Evolutionary conservation across 2,888 invertebrate species (phyloP).

Genomic region (Chrysotoxum bicinctum): DNA sequence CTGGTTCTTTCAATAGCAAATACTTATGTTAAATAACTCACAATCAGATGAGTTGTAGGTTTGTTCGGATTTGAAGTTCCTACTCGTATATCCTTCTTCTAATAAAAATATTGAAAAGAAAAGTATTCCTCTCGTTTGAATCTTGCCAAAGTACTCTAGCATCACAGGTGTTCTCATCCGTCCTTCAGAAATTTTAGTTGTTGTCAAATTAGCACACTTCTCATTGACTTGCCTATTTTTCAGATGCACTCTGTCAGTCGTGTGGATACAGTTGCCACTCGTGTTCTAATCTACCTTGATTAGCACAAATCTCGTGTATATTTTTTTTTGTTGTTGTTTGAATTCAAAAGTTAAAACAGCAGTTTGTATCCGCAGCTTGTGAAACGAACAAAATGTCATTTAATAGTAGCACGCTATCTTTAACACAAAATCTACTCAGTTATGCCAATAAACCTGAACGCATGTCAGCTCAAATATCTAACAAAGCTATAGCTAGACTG

Average conservation of each 20-base stretch:
- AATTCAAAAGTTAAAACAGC: neutral
- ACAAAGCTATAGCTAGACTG: constrained; percentile 48
- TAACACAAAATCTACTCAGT: constrained; percentile 59
- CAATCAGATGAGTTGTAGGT: too few species aligned
- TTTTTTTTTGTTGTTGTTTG: neutral
- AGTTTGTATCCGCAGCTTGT: neutral
- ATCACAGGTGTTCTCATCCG: constrained; percentile 45
- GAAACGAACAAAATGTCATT: constrained; percentile 63
- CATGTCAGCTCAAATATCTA: constrained; percentile 72
- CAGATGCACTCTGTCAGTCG: constrained; percentile 40
- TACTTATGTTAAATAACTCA: too few species aligned
- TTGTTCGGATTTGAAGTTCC: too few species aligned
- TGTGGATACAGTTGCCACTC: constrained; percentile 63
- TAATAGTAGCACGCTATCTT: constrained; percentile 57
- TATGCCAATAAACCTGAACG: constrained; percentile 72
- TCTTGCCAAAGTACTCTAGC: neutral
- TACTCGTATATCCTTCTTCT: too few species aligned
- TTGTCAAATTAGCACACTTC: constrained; percentile 62
- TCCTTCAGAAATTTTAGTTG: constrained; percentile 21
- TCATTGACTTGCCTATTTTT: constrained; percentile 24
- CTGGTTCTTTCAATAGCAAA: too few species aligned
- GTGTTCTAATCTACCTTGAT: constrained; percentile 61
- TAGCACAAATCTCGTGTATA: constrained; percentile 61
- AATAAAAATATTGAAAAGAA: too few species aligned
- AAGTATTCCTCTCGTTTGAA: constrained; percentile 2